Percentiles rank a stretch among this genome's conserved stretches.
These are phyloP conservation scores for Torymus texanus DNA, from an alignment of 2,888 invertebrate species.

Conservation along the genomic window DNA sequence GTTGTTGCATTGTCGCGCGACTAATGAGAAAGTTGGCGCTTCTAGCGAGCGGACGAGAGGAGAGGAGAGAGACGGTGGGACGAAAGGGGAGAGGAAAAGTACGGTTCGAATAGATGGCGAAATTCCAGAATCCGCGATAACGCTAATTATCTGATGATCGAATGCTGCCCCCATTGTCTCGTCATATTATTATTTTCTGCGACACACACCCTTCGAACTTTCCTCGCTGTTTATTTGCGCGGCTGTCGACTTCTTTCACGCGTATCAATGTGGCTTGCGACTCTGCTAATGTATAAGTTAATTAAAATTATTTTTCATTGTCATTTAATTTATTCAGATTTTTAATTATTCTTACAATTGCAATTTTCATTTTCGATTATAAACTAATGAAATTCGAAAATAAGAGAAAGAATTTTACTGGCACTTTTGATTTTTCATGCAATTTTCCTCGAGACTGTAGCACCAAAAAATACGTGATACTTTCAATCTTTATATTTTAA, in stretches of 20 bases:
- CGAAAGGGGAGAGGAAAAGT: constrained; percentile 36
- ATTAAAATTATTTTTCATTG: constrained; percentile 14
- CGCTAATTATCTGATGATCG: constrained; percentile 57
- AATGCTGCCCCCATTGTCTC: constrained; percentile 48
- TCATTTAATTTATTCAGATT: too few relatives aligned
- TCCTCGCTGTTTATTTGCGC: constrained; percentile 37
- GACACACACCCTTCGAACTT: constrained; percentile 34
- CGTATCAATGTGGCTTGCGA: not conserved
- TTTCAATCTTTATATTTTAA: constrained; percentile 34
- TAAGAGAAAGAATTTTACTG: too few relatives aligned
- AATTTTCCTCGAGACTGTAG: not conserved
- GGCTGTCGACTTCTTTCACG: constrained; percentile 8
- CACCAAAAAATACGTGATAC: constrained; percentile 6
- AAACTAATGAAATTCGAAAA: too few relatives aligned
- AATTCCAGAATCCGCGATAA: constrained; percentile 51
- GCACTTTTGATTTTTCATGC: not conserved
- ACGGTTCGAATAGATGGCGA: constrained; percentile 48
- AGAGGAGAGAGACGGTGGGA: not conserved
- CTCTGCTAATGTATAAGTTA: constrained; percentile 10
- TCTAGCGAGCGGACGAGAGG: constrained; percentile 13
- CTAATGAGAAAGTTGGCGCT: constrained; percentile 72
- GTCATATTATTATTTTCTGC: constrained; percentile 47
- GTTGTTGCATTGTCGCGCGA: constrained; percentile 69
- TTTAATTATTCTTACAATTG: too few relatives aligned
- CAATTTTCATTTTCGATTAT: too few relatives aligned